Evolutionary conservation across 2,113 vertebrate genomes (phyloP).

Genomic region (Oreochromis tanganicae): DNA sequence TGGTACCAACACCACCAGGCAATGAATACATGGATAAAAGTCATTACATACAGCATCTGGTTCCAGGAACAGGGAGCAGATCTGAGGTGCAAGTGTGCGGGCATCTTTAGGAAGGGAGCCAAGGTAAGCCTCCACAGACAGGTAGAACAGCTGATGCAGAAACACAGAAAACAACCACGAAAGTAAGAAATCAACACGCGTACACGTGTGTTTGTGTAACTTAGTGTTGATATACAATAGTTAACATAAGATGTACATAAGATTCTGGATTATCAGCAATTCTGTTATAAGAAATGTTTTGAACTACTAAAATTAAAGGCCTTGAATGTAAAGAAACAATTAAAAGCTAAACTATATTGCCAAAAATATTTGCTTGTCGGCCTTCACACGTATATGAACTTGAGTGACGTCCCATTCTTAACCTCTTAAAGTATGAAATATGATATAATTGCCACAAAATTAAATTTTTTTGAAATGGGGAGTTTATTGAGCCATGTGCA

Average conservation of each 20-base stretch:
- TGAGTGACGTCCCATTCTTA: background rate
- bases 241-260: background rate
- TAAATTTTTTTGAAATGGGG: fast-evolving
- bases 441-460: background rate
- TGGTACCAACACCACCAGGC: background rate
- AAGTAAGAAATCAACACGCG: background rate
- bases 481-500: background rate
- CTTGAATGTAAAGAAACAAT: fast-evolving
- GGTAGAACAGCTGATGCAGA: slow-evolving; percentile 80
- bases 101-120: slow-evolving; percentile 81
- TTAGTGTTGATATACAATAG: background rate
- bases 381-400: fast-evolving
- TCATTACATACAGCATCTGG: slow-evolving; percentile 78
- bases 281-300: background rate
- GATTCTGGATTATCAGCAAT: background rate
- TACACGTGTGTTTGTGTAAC: no score
- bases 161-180: background rate
- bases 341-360: background rate
- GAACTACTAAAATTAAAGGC: background rate
- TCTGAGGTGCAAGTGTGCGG: slow-evolving; percentile 78
- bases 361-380: background rate
- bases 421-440: background rate
- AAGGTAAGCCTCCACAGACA: slow-evolving; percentile 86
- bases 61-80: slow-evolving; percentile 88
- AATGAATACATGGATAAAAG: background rate